These are phyloP conservation scores for Astropecten irregularis DNA, from an alignment of 53 echinoderm and acorn worm species.

Conservation along the genomic window DNA sequence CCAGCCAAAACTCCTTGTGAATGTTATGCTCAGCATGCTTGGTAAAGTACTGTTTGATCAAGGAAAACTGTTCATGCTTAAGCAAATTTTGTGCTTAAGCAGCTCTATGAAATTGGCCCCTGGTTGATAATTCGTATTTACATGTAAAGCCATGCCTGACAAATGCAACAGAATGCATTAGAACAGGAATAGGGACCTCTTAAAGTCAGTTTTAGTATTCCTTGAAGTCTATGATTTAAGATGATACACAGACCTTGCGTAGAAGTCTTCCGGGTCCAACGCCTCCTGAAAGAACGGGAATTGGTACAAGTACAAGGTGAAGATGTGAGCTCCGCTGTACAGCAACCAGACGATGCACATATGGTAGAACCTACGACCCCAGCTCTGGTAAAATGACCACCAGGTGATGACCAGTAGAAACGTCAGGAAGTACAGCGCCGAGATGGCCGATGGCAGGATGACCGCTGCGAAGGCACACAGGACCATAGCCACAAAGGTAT, in stretches of 20 bases:
- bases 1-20: too few species aligned
- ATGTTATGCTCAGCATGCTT: too few species aligned
- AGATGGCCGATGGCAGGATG: slow-evolving; percentile 79
- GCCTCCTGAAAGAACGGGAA: slow-evolving; percentile 84
- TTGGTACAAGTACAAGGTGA: slow-evolving; percentile 86
- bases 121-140: too few species aligned
- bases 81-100: too few species aligned
- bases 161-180: too few species aligned
- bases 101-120: too few species aligned
- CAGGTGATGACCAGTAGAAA: slow-evolving; percentile 91
- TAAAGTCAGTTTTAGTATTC: too few species aligned
- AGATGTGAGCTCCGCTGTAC: slow-evolving; percentile 84
- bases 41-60: too few species aligned
- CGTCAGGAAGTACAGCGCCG: slow-evolving; percentile 81
- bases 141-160: too few species aligned
- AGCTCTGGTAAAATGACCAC: slow-evolving; percentile 93
- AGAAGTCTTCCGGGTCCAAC: slow-evolving; percentile 32
- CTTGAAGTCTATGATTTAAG: too few species aligned
- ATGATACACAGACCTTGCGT: slow-evolving; percentile 41
- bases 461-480: slow-evolving; percentile 87
- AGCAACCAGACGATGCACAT: slow-evolving; percentile 78
- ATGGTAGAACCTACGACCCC: slow-evolving; percentile 85
- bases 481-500: slow-evolving; percentile 74
- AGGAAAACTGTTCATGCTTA: too few species aligned
- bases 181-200: too few species aligned